phyloP scores from a whole-genome alignment of 2,888 invertebrate genomes.

The Drosophila rubida region DNA sequence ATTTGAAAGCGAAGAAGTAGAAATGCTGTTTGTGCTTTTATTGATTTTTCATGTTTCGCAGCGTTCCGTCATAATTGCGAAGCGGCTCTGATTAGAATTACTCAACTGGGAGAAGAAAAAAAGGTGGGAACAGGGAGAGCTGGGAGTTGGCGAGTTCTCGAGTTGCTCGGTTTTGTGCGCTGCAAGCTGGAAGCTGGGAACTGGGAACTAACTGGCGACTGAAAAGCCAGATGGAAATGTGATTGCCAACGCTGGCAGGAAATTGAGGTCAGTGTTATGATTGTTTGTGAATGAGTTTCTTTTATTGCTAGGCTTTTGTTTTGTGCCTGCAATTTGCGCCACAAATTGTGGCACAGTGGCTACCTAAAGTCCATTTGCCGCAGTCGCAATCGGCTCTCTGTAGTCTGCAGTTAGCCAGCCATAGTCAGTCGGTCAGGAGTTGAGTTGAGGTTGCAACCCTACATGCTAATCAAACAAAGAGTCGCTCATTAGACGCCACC shows the following conservation, averaged over 20 bases:
- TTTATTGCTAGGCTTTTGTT: constrained; percentile 4
- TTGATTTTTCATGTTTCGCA: constrained; percentile 73
- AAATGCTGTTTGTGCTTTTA: constrained; percentile 63
- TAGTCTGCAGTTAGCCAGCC: background rate
- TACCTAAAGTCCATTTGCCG: constrained; percentile 37
- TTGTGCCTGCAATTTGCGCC: constrained; percentile 54
- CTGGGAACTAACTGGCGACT: constrained; percentile 19
- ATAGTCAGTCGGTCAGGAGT: constrained; percentile 1
- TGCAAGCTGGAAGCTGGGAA: constrained; percentile 7
- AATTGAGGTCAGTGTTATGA: constrained; percentile 80
- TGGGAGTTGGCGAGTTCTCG: constrained; percentile 2
- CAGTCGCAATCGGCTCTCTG: background rate
- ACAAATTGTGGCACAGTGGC: constrained; percentile 53
- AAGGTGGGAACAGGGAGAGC: constrained; percentile 21
- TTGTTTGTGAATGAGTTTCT: constrained; percentile 76
- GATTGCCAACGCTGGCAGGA: constrained; percentile 74
- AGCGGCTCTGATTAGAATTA: constrained; percentile 73
- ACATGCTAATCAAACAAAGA: constrained; percentile 41
- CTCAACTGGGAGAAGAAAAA: constrained; percentile 21
- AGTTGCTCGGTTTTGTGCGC: background rate
- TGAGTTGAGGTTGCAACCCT: constrained; percentile 13
- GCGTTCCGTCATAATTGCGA: constrained; percentile 68
- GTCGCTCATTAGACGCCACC: constrained; percentile 18
- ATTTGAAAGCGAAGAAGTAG: constrained; percentile 14
- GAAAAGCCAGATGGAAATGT: constrained; percentile 63